Base-by-base conservation (phyloP, 2,113 vertebrate species). In the Hiodon alosoides region DNA sequence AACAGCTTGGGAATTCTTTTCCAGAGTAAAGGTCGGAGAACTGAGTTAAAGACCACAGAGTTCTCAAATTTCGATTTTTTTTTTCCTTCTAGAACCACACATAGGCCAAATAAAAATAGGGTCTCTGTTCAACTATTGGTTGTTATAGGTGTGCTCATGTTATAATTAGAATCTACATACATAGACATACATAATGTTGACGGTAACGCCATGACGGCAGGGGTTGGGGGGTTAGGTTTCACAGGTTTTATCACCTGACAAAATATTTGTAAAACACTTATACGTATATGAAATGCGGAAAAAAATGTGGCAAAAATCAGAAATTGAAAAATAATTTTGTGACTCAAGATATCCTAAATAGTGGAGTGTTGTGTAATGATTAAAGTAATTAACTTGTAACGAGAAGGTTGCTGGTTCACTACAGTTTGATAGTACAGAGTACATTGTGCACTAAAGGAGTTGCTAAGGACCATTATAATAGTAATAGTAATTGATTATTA, bases 1-100 rank as follows among this genome's bases (percentile, higher is more conserved):
- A 10, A 50, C 68, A 48, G 52, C 50, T 55, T 60, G 64, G 17
- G 7, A 10, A 67, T 53, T 4, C 9, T 46, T 60, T 69, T 66
- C 48, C 68, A 54, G 59, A 47, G 71, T 71, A 69, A 70, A 65
- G 67, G 67, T 71, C 68, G 65, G 68, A 76, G n/a, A 50, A 67
- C 65, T 58, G 65, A 75, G 70, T 55, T 70, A 61, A 46, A 76
- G 55, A 59, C 59, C 70, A 13, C 51, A 53, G n/a, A 11, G 66
- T 57, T 69, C 46, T 69, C n/a, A 58, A 69, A 76, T 69, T 58
- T 60, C 46, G n/a, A 55, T 61, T 75, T 54, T 58, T 16, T 52
- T 5, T 14, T 7, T 54, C 8, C 64, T 14, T 57, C 65, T 4
- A 57, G 13, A 66, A 14, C 73, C 31, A 11, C n/a, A 52, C 62